Evolutionary conservation across 2,113 vertebrate species (phyloP).

Genomic region (Probosciger aterrimus): DNA sequence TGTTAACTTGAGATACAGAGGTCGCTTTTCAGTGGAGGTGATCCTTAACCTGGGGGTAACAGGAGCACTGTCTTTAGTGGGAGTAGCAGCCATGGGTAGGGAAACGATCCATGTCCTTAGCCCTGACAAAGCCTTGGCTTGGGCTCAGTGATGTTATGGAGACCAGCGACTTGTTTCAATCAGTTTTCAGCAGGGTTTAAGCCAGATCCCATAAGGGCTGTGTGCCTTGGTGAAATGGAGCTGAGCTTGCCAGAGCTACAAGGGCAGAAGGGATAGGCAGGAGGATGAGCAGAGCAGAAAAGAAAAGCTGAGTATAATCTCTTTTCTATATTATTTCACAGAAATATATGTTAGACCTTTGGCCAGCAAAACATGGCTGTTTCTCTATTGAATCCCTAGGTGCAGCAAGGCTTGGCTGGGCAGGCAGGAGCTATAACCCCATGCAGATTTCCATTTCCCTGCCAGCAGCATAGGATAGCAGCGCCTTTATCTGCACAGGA

Average conservation of each 20-base stretch:
- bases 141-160: neutral
- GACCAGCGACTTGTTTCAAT: neutral
- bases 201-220: neutral
- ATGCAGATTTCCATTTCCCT: neutral
- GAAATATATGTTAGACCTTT: neutral
- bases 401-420: neutral
- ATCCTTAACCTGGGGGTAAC: neutral
- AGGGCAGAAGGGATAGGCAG: too few relatives aligned
- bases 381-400: neutral
- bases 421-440: neutral
- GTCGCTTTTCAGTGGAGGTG: accelerated
- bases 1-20: neutral
- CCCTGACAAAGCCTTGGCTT: neutral
- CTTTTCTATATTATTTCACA: neutral
- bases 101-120: neutral
- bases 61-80: neutral
- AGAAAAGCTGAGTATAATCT: neutral
- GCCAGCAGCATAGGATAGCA: neutral
- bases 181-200: neutral
- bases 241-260: accelerated
- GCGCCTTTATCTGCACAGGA: constrained; percentile 24
- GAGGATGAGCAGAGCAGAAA: neutral
- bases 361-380: neutral
- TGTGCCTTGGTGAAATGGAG: neutral
- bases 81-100: neutral